Conservation (phyloP, 2,113 vertebrate genomes). For the Rhynchopsitta pachyrhyncha region DNA sequence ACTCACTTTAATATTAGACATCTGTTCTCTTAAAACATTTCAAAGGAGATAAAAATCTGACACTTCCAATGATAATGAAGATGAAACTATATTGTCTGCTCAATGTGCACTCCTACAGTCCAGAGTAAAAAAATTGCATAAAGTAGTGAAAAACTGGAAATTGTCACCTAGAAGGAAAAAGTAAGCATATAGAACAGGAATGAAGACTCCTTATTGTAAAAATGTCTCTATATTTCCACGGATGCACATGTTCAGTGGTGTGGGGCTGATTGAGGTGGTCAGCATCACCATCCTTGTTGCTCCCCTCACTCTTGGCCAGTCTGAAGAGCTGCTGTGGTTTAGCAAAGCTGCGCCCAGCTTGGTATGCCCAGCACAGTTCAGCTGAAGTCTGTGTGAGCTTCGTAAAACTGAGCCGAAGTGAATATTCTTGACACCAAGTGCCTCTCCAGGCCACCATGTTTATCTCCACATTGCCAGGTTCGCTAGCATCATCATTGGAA, state of each 20-base stretch:
- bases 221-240: background rate
- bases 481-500: too few species aligned
- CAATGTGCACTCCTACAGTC: too few species aligned
- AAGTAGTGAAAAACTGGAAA: background rate
- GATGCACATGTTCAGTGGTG: background rate
- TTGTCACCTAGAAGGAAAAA: background rate
- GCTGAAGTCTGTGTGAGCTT: too few species aligned
- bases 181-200: background rate
- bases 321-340: background rate
- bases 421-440: background rate
- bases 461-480: background rate
- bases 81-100: background rate
- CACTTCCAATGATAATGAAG: background rate
- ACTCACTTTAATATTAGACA: too few species aligned
- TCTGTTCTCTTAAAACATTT: background rate
- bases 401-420: accelerated
- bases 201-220: background rate
- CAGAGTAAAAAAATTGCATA: background rate
- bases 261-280: background rate
- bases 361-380: background rate
- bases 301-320: background rate
- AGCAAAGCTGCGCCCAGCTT: background rate
- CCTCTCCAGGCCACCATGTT: background rate
- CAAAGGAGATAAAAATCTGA: background rate
- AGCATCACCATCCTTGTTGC: too few species aligned